phyloP scores from a whole-genome alignment of 2,888 invertebrate species.

The Gerris lacustris region DNA sequence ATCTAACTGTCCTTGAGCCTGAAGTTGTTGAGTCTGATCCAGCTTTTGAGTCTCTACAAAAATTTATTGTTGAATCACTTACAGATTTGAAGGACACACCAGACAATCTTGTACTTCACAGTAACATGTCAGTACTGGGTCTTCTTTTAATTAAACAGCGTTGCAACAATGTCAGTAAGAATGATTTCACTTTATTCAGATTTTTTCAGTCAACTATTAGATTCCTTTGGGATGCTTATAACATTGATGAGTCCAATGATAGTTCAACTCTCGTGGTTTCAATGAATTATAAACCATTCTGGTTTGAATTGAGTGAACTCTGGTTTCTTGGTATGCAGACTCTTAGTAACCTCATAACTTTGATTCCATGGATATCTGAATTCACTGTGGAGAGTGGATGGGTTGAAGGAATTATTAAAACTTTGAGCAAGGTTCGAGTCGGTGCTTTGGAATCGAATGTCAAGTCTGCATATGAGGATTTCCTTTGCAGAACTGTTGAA shows the following conservation, averaged over 20 bases:
- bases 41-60: conserved; percentile 64
- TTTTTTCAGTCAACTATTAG: conserved; percentile 80
- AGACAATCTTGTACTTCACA: conserved; percentile 73
- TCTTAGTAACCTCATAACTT: conserved; percentile 65
- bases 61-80: conserved; percentile 72
- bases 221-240: conserved; percentile 86
- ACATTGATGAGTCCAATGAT: conserved; percentile 75
- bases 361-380: conserved; percentile 78
- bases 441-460: conserved; percentile 71
- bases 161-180: conserved; percentile 68
- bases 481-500: conserved; percentile 70
- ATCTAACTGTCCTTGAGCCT: conserved; percentile 75
- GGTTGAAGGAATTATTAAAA: conserved; percentile 75
- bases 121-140: conserved; percentile 72
- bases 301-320: conserved; percentile 79
- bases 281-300: conserved; percentile 71
- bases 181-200: conserved; percentile 77
- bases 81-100: conserved; percentile 71
- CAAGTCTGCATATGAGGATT: conserved; percentile 81
- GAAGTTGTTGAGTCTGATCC: conserved; percentile 66
- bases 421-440: conserved; percentile 57
- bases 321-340: conserved; percentile 94
- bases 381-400: conserved; percentile 89
- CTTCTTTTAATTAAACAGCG: conserved; percentile 71
- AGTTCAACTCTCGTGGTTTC: conserved; percentile 69